Conservation (phyloP, 1,140 invertebrate species). For the Drosophila orosa region DNA sequence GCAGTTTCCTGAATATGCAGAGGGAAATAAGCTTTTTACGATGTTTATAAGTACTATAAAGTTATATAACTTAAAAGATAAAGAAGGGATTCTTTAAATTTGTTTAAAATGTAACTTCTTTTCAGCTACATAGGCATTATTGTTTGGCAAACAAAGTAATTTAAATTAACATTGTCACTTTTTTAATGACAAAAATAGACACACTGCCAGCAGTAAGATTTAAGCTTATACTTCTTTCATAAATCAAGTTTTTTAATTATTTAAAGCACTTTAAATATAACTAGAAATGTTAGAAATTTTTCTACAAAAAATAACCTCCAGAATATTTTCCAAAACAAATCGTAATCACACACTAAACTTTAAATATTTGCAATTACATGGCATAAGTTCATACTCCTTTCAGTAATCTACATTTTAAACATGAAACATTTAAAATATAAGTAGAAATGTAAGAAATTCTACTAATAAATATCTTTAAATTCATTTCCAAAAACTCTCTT, state of each 20-base stretch:
- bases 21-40: neutral
- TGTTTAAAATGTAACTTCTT: neutral
- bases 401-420: neutral
- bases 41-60: too few species aligned
- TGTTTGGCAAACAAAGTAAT: neutral
- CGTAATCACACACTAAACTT: too few species aligned
- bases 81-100: neutral
- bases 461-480: neutral
- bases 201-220: neutral
- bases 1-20: constrained; percentile 12
- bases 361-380: too few species aligned
- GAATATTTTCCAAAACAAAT: too few species aligned
- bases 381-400: too few species aligned
- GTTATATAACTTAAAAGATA: neutral
- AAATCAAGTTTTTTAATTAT: neutral
- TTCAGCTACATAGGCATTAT: too few species aligned
- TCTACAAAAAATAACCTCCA: too few species aligned
- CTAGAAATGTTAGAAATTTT: neutral
- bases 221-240: neutral
- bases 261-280: neutral
- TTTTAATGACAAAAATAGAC: neutral
- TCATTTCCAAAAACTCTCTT: fast-evolving
- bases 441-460: neutral
- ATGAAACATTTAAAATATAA: too few species aligned
- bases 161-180: too few species aligned